Evolutionary conservation across 2,113 vertebrate genomes (phyloP).

Genomic region (Rhea americana): DNA sequence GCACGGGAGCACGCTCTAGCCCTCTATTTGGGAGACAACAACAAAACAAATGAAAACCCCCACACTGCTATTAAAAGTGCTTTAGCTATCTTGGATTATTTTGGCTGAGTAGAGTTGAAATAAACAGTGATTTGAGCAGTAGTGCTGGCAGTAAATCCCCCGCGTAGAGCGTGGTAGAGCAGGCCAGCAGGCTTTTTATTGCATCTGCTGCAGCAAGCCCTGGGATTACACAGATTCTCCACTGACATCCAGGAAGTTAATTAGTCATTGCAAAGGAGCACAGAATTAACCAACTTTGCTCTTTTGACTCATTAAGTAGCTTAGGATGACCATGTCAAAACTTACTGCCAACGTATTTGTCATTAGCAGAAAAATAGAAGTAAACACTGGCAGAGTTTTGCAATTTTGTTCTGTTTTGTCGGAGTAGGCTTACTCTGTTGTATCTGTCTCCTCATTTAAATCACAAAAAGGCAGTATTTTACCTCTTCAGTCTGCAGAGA

Average conservation of each 20-base stretch:
- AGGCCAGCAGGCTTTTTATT: background rate
- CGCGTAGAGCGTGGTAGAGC: background rate
- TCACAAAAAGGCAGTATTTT: background rate
- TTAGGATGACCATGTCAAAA: background rate
- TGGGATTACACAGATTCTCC: fast-evolving
- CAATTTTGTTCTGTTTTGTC: background rate
- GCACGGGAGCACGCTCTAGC: background rate
- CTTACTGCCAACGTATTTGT: background rate
- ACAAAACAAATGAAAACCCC: background rate
- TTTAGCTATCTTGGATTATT: fast-evolving
- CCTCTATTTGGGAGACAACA: background rate
- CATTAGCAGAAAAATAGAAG: background rate
- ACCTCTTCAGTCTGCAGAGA: background rate
- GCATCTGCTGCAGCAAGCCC: background rate
- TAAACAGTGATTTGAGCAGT: background rate
- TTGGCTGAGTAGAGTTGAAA: background rate
- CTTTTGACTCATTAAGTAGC: background rate
- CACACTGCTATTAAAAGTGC: background rate
- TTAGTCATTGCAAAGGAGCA: background rate
- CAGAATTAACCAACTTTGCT: background rate
- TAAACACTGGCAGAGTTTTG: background rate
- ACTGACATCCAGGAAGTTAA: background rate
- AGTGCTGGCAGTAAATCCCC: background rate
- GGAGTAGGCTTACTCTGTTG: background rate
- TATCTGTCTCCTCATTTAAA: background rate